These are phyloP conservation scores for Toxotes lorentzi DNA, from an alignment of 2,797 vertebrate species.

Conservation along the genomic window DNA sequence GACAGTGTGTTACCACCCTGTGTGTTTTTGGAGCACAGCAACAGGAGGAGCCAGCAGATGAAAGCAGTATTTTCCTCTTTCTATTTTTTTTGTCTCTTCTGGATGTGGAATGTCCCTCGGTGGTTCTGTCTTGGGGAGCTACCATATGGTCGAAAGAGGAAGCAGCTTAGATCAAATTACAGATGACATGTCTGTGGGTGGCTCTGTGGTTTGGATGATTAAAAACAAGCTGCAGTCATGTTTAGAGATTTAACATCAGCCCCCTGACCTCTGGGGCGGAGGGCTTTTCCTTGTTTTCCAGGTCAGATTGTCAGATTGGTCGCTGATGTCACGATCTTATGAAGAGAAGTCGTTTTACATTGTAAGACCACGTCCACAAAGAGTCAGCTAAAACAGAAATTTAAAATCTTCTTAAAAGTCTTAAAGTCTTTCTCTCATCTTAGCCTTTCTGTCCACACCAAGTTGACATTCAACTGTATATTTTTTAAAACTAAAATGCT, in stretches of 20 bases:
- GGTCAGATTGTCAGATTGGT: slow-evolving; percentile 4
- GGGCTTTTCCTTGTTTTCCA: slow-evolving; percentile 19
- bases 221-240: slow-evolving; percentile 39
- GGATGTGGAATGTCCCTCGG: slow-evolving; percentile 13
- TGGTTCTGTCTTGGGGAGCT: slow-evolving; percentile 24
- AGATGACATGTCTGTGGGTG: slow-evolving; percentile 28
- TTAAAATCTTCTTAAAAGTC: too few species aligned
- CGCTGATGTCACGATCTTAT: slow-evolving; percentile 3
- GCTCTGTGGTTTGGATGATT: slow-evolving; percentile 56
- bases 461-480: background rate
- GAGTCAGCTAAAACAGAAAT: background rate
- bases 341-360: background rate
- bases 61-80: background rate
- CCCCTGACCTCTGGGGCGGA: slow-evolving; percentile 22
- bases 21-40: slow-evolving; percentile 9
- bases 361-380: background rate
- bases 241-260: slow-evolving; percentile 54
- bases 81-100: slow-evolving; percentile 23
- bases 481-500: background rate
- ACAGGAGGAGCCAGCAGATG: slow-evolving; percentile 6
- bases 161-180: slow-evolving; percentile 56
- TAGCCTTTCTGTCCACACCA: background rate
- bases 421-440: background rate
- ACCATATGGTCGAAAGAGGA: slow-evolving; percentile 50
- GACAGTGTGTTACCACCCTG: background rate